Base-by-base conservation (phyloP, 1,140 invertebrate genomes). In the Diplogasteroides magnus region DNA sequence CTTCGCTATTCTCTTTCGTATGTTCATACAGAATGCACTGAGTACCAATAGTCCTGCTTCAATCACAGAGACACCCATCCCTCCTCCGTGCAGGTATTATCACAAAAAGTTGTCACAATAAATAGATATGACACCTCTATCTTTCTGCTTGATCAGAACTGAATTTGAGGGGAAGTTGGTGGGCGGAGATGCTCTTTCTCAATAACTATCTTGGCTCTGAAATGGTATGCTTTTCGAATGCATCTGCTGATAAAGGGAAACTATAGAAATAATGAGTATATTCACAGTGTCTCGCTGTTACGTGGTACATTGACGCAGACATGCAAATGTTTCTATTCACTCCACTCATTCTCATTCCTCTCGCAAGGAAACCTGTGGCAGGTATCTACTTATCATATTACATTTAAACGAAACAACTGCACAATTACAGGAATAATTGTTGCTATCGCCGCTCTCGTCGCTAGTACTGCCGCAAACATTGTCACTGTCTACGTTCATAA, bases 241-340 rank as follows among this genome's bases (percentile, higher is more conserved):
- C n/a, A n/a, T n/a, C n/a, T n/a, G n/a, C n/a, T n/a, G n/a, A n/a
- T n/a, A n/a, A n/a, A n/a, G n/a, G n/a, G n/a, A n/a, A n/a, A n/a
- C n/a, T n/a, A 19, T 11, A 48, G 6, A 6, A 48, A 48, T 11
- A 6, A n/a, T 26, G 2, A 25, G 23, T 64, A n/a, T 14, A 19
- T 19, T 31, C 2, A 13, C 2, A 28, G 19, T 29, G n/a, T 64
- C 73, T 74, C 48, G 74, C 65, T 75, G 72, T 27, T 75, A 74
- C 29, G 64, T 74, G 73, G 73, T 76, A 76, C 55, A 48, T 76
- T 23, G 61, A 75, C 27, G 69, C 74, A 0, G 74, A 76, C 58
- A 70, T 76, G 64, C 74, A 76, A 32, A 77, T 76, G 56, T 77
- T 73, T 31, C 26, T 76, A 15, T 77, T 77, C 61, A 64, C 75